Base-by-base conservation (phyloP, 2,797 vertebrate genomes). In the Serranus cabrilla region DNA sequence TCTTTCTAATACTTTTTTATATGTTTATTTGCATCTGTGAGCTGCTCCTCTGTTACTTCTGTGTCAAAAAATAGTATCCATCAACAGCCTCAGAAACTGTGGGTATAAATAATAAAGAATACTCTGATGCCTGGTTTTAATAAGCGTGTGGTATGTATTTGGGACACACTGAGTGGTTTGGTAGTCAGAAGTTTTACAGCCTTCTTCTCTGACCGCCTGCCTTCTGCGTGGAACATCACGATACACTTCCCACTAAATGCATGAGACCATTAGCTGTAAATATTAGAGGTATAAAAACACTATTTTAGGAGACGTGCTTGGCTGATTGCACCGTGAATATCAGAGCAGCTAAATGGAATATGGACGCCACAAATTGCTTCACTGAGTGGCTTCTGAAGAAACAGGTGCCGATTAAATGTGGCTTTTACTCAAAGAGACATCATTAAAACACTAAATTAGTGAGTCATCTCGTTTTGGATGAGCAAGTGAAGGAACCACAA, bases 311-410 rank as follows among this genome's bases (percentile, higher is more conserved):
- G n/a, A n/a, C 20, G 31, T 11, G 23, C 12, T 37, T 23, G 49
- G 27, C 27, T 63, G 57, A 23, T 10, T 2, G 31, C 47, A 54
- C 4, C 16, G 40, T 46, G 18, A 73, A 59, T 31, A 59, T 31
- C 37, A 56, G n/a, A 56, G 20, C 25, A 58, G 31, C 58, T 54
- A 37, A 68, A 68, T 57, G 12, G 56, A 62, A 54, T 54, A 43
- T 37, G n/a, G 56, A 62, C n/a, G 51, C 37, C 63, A 46, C 51
- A 54, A 76, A 70, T 46, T 13, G 46, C 20, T 67, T 55, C 14
- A 64, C 7, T 52, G 47, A 57, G 27, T 54, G 2, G 8, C 49
- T 47, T 62, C 52, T 21, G 11, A 50, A 43, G 23, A 49, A 69
- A 66, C 27, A 52, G 66, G 31, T 69, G 9, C 39, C 18, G 25